Base-by-base conservation (phyloP, 2,888 invertebrate genomes). In the Apotomis turbidana region DNA sequence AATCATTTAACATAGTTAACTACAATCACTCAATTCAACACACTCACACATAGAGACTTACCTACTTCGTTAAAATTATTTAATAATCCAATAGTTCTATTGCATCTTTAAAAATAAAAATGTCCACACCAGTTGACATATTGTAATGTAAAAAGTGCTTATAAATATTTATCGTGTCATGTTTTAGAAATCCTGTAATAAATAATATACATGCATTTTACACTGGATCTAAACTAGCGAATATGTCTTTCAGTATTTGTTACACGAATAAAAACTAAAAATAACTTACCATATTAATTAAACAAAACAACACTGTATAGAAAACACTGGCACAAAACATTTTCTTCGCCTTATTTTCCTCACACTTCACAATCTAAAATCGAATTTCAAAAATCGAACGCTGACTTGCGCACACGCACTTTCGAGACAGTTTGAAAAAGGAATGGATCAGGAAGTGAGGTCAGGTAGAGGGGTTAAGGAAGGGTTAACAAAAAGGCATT, bases 401-500 rank as follows among this genome's bases (percentile, higher is more conserved):
- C 78, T 70, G 71, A 75, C 75, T 76, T 88, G 92, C 92, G 93
- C 91, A 90, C 89, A 90, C 93, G 91, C 92, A 90, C 85, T 79
- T 85, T 79, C 84, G 82, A 86, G 87, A 87, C 85, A 83, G 85
- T 84, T 87, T 83, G 79, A 84, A 81, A 84, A 90, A 87, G 87
- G 89, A 92, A 93, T 92, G 93, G 87, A 89, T 90, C 88, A 90
- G 91, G 91, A 92, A 92, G 87, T 88, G 83, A 88, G 85, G 85
- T 93, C 93, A 93, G 93, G 93, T 93, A 92, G 91, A 89, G 84
- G 86, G 85, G 81, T 85, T 89, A 90, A 91, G 92, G 88, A 91
- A 90, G 93, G 93, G 93, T 93, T 93, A 92, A 89, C 90, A 91
- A 91, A 81, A 90, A 88, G 88, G 86, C 86, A 81, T 89, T 88